Base-by-base conservation (phyloP, 2,888 invertebrate genomes). In the Zootermopsis nevadensis region DNA sequence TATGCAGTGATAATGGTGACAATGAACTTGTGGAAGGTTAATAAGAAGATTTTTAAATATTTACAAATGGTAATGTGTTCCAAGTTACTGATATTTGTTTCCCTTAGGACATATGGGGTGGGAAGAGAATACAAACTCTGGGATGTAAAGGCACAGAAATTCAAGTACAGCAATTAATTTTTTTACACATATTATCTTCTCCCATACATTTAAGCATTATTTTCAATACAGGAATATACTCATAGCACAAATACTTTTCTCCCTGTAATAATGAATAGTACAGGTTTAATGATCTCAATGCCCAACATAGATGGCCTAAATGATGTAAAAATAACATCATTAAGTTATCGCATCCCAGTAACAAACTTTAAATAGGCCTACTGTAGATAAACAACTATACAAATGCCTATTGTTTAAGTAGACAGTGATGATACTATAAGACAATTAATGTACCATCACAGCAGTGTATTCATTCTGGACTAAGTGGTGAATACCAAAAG, bases 381-480 rank as follows among this genome's bases (percentile, higher is more conserved):
- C 22, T 79, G 60, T 79, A 79, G 27, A 55, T 33, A 74, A 38
- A n/a, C 66, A 79, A 79, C 79, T n/a, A 79, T 79, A 79, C 79
- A 79, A 79, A 79, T 79, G 79, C 79, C 79, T 79, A 66, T 79
- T 79, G 79, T 79, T 79, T 79, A 79, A 38, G 74, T 74, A 74
- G 74, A 24, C 24, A 38, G 74, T 74, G 74, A 42, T 74, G 74
- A 74, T 38, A 42, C 33, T 69, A 30, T 2, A 38, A 74, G 74
- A 69, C 69, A n/a, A 35, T 72, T 42, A 69, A 31, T 31, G 69
- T 69, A 69, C 24, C 33, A 81, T 72, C 12, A 42, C 53, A 81
- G 66, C 31, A 72, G 10, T 72, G 31, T 67, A 69, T 72, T 81
- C 35, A 69, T 72, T 81, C 67, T 81, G 48, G n/a, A 74, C 74